A percentile compares a stretch with the other conserved stretches of the same genome.
phyloP scores from a whole-genome alignment of 2,113 vertebrate genomes.

The Misgurnus anguillicaudatus region DNA sequence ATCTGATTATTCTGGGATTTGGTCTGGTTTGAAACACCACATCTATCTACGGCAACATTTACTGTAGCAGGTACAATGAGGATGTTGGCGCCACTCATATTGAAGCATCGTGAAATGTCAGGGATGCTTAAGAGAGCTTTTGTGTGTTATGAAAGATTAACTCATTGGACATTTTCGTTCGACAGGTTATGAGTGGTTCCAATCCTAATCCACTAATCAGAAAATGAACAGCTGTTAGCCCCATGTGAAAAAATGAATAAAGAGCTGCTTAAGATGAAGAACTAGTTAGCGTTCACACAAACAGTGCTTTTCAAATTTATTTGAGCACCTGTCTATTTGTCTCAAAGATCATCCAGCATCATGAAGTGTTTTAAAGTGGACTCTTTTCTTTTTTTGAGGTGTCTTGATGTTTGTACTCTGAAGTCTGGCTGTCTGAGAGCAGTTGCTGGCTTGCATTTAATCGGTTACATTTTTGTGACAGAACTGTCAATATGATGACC shows the following conservation, averaged over 20 bases:
- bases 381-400: too few species aligned
- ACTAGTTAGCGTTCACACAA: too few species aligned
- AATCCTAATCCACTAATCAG: too few species aligned
- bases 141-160: slow-evolving; percentile 27
- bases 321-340: too few species aligned
- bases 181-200: not conserved
- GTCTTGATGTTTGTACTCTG: too few species aligned
- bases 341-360: too few species aligned
- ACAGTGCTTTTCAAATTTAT: too few species aligned
- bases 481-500: not conserved
- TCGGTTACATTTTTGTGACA: not conserved
- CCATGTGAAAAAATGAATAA: too few species aligned
- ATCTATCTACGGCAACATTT: not conserved
- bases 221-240: too few species aligned
- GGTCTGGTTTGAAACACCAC: slow-evolving; percentile 28
- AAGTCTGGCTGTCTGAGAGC: not conserved
- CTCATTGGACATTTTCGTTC: slow-evolving; percentile 46
- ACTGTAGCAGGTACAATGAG: not conserved
- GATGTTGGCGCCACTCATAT: not conserved
- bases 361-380: too few species aligned
- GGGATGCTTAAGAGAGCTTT: slow-evolving; percentile 23
- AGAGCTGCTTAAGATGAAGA: too few species aligned
- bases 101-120: slow-evolving; percentile 46
- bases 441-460: too few species aligned
- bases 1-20: slow-evolving; percentile 28